Evolutionary conservation across 2,888 invertebrate species (phyloP).

Genomic region (Geotrupes spiniger): DNA sequence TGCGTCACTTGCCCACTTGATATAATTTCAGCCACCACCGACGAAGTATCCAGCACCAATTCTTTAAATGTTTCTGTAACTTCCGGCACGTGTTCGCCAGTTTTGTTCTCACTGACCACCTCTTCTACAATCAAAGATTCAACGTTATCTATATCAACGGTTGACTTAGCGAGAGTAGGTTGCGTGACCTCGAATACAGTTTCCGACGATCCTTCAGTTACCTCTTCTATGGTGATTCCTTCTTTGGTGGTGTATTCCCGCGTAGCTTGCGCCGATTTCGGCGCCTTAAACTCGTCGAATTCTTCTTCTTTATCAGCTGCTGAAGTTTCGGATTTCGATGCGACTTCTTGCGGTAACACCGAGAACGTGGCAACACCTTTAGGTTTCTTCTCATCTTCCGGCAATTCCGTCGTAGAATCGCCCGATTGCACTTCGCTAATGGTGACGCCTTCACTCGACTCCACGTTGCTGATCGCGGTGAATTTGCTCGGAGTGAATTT

Average conservation of each 20-base stretch:
- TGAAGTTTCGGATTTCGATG: slow-evolving; percentile 62
- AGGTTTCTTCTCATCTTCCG: slow-evolving; percentile 44
- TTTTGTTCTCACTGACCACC: slow-evolving; percentile 66
- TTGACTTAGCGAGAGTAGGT: slow-evolving; percentile 56
- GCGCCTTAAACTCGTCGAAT: slow-evolving; percentile 51
- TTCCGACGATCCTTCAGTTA: slow-evolving; percentile 55
- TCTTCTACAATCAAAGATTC: slow-evolving; percentile 68
- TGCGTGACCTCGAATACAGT: slow-evolving; percentile 53
- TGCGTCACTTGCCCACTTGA: slow-evolving; percentile 47
- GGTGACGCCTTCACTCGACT: slow-evolving; percentile 51
- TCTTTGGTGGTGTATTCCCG: slow-evolving; percentile 60
- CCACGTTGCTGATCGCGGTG: slow-evolving; percentile 48
- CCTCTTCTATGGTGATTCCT: slow-evolving; percentile 64
- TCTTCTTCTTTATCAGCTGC: slow-evolving; percentile 61
- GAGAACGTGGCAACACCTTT: slow-evolving; percentile 57
- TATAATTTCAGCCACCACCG: slow-evolving; percentile 53
- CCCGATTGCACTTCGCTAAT: slow-evolving; percentile 49
- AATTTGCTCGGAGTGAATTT: slow-evolving; percentile 47
- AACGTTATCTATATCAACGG: slow-evolving; percentile 60
- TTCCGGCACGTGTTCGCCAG: slow-evolving; percentile 65
- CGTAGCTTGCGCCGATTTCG: slow-evolving; percentile 56
- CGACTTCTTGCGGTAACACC: slow-evolving; percentile 64
- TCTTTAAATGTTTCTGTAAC: slow-evolving; percentile 53
- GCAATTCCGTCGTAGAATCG: slow-evolving; percentile 51
- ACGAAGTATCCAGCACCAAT: slow-evolving; percentile 50